Base-by-base conservation (phyloP, 2,113 vertebrate species). In the Capreolus pygargus region DNA sequence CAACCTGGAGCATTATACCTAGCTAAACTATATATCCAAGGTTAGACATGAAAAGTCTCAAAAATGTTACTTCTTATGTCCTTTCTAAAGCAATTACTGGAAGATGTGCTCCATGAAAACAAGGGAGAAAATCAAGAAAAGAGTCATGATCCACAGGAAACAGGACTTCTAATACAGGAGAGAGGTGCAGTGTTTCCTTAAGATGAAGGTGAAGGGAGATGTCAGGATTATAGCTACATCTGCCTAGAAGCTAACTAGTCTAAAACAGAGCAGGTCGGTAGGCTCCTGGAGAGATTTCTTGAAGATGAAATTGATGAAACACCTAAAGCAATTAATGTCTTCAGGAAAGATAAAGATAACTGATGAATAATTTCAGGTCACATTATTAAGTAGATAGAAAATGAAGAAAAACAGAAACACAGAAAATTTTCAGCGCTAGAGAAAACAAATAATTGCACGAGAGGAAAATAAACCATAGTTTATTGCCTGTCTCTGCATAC, bases 1-100 rank as follows among this genome's bases (percentile, higher is more conserved):
- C 27, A 87, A 74, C 21, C 30, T 57, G 43, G 12, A 93, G 30
- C 76, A 19, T 91, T 95, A 84, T 96, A 93, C 88, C 64, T 91
- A 93, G 86, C 93, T 92, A 96, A 97, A 36, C 23, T 97, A 83
- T 67, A 70, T 64, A 43, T 74, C 39, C 50, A 93, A 91, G 33
- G 33, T 81, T 45, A 74, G 64, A 6, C 64, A 91, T 11, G 10
- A 57, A 84, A 74, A 36, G 39, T 81, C 74, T 96, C 76, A 93
- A 94, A 89, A 64, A 93, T 39, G 45, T 93, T 90, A 54, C 43
- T 47, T 95, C 43, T 30, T 45, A 30, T 64, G 85, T 92, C 19
- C 19, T 95, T 96, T 91, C 91, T 92, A 81, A 74, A 61, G 45
- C n/a, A 93, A 23, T 67, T 86, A 76, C 79, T 86, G 7, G 23